Evolutionary conservation across 2,797 vertebrate species (phyloP).

Genomic region (Cichlasoma orientale): DNA sequence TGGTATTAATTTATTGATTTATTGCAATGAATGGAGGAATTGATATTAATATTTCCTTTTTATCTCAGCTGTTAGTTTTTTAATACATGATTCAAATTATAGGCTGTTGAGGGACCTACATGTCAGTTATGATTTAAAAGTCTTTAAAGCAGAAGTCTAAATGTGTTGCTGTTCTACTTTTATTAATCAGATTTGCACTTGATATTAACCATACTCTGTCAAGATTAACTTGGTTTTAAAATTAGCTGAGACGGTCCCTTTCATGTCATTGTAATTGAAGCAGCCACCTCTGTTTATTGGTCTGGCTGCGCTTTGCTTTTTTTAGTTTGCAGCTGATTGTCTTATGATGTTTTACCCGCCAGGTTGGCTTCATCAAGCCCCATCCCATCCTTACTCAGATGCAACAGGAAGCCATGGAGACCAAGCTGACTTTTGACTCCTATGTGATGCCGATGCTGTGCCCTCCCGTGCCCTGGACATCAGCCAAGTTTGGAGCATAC

Average conservation of each 20-base stretch:
- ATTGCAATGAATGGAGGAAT: neutral
- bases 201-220: neutral
- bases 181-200: neutral
- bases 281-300: neutral
- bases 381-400: conserved; percentile 89
- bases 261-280: neutral
- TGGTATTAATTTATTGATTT: neutral
- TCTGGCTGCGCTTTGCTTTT: neutral
- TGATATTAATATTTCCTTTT: rapidly evolving
- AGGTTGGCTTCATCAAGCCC: conserved; percentile 94
- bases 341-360: conserved; percentile 2
- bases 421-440: conserved; percentile 88
- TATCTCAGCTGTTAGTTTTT: neutral
- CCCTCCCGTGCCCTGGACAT: conserved; percentile 92
- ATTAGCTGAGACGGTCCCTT: neutral
- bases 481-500: conserved; percentile 84
- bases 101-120: neutral
- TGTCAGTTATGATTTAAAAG: neutral
- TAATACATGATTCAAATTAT: neutral
- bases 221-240: neutral
- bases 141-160: neutral
- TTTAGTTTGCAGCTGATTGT: neutral
- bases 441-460: conserved; percentile 92
- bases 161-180: neutral
- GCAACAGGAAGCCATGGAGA: conserved; percentile 82